Evolutionary conservation across 1,140 invertebrate genomes (phyloP).

Genomic region (Araneus ventricosus): DNA sequence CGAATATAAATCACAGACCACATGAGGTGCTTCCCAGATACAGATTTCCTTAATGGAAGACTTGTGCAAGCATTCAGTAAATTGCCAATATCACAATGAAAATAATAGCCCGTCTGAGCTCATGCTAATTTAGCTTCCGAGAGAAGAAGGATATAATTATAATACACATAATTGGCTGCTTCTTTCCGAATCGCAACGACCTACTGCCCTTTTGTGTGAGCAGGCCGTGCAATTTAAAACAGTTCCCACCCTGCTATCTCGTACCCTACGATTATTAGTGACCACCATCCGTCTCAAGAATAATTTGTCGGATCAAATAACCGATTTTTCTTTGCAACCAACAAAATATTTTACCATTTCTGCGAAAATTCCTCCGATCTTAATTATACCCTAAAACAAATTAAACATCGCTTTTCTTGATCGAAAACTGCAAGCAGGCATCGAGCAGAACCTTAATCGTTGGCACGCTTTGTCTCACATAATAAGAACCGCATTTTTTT

Average conservation of each 20-base stretch:
- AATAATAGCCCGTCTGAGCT: not conserved
- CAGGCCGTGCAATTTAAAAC: conserved; percentile 8
- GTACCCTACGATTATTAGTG: not conserved
- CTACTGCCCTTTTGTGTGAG: not conserved
- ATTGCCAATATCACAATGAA: not conserved
- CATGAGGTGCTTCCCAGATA: not conserved
- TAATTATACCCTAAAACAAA: conserved; percentile 46
- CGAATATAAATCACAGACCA: not conserved
- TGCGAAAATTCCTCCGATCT: not conserved
- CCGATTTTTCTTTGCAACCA: not conserved
- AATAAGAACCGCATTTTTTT: not conserved
- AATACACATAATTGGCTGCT: conserved; percentile 11
- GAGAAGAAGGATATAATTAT: conserved; percentile 13
- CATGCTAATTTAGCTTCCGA: conserved; percentile 12
- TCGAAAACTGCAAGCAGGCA: not conserved
- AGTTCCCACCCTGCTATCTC: not conserved
- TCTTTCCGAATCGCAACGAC: conserved; percentile 8
- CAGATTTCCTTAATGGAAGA: not conserved
- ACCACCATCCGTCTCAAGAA: not conserved
- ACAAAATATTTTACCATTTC: conserved; percentile 14
- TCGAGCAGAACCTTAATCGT: not conserved
- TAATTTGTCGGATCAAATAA: not conserved
- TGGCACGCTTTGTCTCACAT: not conserved
- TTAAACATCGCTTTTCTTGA: conserved; percentile 35
- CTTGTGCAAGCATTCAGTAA: not conserved